Evolutionary conservation across 2,113 vertebrate genomes (phyloP), one percentile per base, ranked within the genome.

Genomic region (Chaetura pelagica): DNA sequence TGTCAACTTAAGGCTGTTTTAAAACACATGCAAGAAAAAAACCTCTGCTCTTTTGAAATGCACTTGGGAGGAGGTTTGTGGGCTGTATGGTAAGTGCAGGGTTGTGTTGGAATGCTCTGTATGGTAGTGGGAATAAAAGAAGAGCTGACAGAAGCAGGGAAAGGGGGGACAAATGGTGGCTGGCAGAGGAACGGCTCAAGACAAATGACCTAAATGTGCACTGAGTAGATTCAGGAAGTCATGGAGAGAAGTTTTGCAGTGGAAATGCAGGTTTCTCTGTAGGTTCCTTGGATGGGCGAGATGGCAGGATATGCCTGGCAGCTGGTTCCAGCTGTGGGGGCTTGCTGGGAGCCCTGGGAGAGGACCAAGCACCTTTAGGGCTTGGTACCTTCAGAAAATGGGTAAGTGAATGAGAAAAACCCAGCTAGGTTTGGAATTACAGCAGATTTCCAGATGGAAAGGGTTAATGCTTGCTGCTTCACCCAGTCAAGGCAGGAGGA

Each of bases 161-260:
- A 71, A 12, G 51, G 29, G 32, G 84, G 76, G 26, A 83, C 68
- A 59, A 93, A 59, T 7, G 14, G 34, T 63, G 76, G 49, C 80
- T 84, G 89, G 80, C 73, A 72, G 89, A 87, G 67, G 86, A 84
- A 38, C 35, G 87, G 84, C 23, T 77, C 27, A 30, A 75, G 93
- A 84, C 80, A 42, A 77, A 63, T 93, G 94, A 84, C 93, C 91
- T 96, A 93, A 90, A 96, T 87, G 94, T 92, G 91, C 84, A 35
- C 72, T 75, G 73, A 81, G 69, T 52, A 72, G 64, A 63, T 89
- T 81, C 74, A 59, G 49, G 75, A 89, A 40, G 68, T 64, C 48
- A 0, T 16, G 89, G 64, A 8, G 57, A 11, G 73, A 77, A 86
- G 68, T 92, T 96, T 76, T 80, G 63, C 38, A 9, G 7, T 66